These are phyloP conservation scores for Tinamus major DNA, from an alignment of 2,797 vertebrate species.

Conservation along the genomic window DNA sequence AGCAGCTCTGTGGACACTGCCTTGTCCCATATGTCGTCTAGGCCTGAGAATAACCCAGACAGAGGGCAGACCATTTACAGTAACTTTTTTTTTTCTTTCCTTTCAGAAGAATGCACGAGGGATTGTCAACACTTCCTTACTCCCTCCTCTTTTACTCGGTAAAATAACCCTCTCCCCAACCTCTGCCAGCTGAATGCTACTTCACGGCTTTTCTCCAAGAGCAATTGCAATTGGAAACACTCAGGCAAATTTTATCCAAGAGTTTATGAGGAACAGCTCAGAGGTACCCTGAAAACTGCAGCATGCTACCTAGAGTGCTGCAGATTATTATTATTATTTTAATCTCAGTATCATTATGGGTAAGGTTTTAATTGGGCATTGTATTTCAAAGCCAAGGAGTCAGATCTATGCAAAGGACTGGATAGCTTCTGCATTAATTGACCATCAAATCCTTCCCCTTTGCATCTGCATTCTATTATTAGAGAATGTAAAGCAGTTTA, in stretches of 20 bases:
- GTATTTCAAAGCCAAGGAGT: constrained; percentile 80
- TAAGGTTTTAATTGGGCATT: constrained; percentile 72
- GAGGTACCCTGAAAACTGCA: constrained; percentile 72
- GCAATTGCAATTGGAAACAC: constrained; percentile 65
- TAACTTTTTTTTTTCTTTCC: constrained; percentile 37
- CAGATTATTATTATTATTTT: constrained; percentile 52
- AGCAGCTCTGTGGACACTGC: neutral
- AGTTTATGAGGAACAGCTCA: constrained; percentile 72
- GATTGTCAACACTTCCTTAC: constrained; percentile 32
- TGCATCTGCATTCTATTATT: constrained; percentile 88
- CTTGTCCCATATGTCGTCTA: neutral
- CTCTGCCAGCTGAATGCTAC: constrained; percentile 41
- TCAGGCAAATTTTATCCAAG: constrained; percentile 61
- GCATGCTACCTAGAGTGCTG: constrained; percentile 64
- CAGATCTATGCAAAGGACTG: constrained; percentile 72
- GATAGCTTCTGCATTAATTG: constrained; percentile 90
- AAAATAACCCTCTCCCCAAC: constrained; percentile 38
- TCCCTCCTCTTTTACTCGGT: constrained; percentile 21
- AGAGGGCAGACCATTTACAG: constrained; percentile 35
- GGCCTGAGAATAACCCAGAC: neutral
- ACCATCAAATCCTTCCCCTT: constrained; percentile 87
- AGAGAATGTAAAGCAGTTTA: constrained; percentile 81
- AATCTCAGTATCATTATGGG: constrained; percentile 46
- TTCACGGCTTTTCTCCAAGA: constrained; percentile 37
- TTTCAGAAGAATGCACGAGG: constrained; percentile 53